Base-by-base conservation (phyloP, 2,888 invertebrate species). In the Volucella inflata region DNA sequence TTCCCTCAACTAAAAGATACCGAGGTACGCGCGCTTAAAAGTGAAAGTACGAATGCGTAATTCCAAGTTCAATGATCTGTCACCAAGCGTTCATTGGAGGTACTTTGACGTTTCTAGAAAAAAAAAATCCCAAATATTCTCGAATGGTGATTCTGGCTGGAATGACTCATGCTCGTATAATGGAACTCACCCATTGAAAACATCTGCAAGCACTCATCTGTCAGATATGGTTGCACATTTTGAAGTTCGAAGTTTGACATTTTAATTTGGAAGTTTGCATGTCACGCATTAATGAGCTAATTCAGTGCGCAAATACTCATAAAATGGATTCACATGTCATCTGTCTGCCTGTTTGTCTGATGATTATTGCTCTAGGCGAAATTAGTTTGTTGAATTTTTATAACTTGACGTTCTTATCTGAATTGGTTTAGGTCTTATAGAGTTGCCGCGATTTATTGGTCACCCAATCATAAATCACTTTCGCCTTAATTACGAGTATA, bases 401-500 rank as follows among this genome's bases (percentile, higher is more conserved):
- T 30, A 30, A 30, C 30, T 30, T 30, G 30, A 6, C 30, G 1
- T 0, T 36, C 53, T 74, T 74, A 74, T 74, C 74, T 16, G 17
- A 30, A 46, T 17, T 64, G n/a, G 53, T 51, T 74, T 44, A 53
- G 30, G 6, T 53, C 44, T 62, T 64, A 46, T 53, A 51, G 71
- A 74, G 46, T 42, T 64, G 53, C 62, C 42, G 53, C 72, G 72
- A 64, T 62, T 74, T 74, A 62, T 62, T 30, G 62, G 42, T 44
- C 53, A 11, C 44, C 17, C 30, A 38, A 30, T 64, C 14, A 38
- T 64, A 74, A 74, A 62, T 74, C 53, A 21, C 21, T n/a, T 60
- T 14, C 6, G 44, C 38, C 53, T 30, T 36, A 55, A 36, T n/a
- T 30, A 50, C n/a, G 3, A 12, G 30, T 55, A 30, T 40, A 44